Base-by-base conservation (phyloP, 2,888 invertebrate genomes). In the Danaus chrysippus region DNA sequence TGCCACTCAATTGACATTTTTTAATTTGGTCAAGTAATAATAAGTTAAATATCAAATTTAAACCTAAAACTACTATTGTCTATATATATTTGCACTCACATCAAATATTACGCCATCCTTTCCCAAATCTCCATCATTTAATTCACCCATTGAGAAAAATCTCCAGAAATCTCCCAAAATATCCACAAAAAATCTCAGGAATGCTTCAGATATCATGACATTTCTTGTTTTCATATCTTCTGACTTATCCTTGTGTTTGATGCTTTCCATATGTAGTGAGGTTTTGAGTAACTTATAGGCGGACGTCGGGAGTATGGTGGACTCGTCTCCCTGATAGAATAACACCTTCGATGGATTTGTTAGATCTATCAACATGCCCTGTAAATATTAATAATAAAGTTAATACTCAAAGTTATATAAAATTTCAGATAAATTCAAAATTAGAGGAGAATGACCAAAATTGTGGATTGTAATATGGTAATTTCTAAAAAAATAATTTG, bases 341-440 rank as follows among this genome's bases (percentile, higher is more conserved):
- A 95, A 74, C 0, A 96, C 92, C 63, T 92, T 90, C 3, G 92
- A 88, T 0, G 91, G 91, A 2, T 80, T 76, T 0, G 82, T 95
- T 55, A 96, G 83, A 80, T 96, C 95, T 60, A 96, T 93, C 0
- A 96, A 92, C 80, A 96, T 93, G 1, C 94, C 94, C 94, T 95
- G 87, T 10, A 79, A 83, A 70, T 34, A 54, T 41, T 56, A 44
- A 23, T 10, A 15, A 49, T 49, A 13, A n/a, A 8, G 42, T 44
- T 19, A 46, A 44, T 10, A 49, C n/a, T 15, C 8, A 1, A 2
- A 34, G 2, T n/a, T n/a, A n/a, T n/a, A n/a, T n/a, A n/a, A n/a
- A n/a, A n/a, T n/a, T n/a, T n/a, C n/a, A n/a, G n/a, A n/a, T n/a
- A n/a, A n/a, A n/a, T n/a, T n/a, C n/a, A n/a, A n/a, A n/a, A n/a